Percentiles rank a stretch among this genome's conserved stretches.
Conservation (phyloP, 2,797 vertebrate species). For the Erpetoichthys calabaricus region DNA sequence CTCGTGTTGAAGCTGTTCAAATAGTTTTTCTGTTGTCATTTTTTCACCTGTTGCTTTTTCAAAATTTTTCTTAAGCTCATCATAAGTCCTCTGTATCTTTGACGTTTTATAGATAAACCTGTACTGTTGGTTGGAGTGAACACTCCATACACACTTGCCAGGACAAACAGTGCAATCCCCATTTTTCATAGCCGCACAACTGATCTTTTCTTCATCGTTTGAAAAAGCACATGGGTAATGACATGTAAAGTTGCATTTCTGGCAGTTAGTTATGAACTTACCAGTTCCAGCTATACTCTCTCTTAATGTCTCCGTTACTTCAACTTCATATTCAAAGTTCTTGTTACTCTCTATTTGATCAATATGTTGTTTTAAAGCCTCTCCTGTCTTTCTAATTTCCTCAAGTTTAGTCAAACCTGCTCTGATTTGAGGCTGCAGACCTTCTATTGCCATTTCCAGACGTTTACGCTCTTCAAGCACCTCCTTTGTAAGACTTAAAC, state of each 20-base stretch:
- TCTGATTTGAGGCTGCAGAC: slow-evolving; percentile 18
- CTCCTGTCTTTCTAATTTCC: slow-evolving; percentile 15
- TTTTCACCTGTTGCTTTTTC: slow-evolving; percentile 16
- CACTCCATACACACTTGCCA: slow-evolving; percentile 11
- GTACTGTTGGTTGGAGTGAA: slow-evolving; percentile 13
- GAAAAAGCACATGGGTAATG: slow-evolving; percentile 18
- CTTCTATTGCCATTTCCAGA: slow-evolving; percentile 14
- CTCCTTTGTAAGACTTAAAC: slow-evolving; percentile 15
- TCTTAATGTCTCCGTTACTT: slow-evolving; percentile 7
- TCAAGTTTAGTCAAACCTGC: slow-evolving; percentile 16
- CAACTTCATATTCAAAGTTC: slow-evolving; percentile 18
- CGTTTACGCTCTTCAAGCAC: slow-evolving; percentile 21
- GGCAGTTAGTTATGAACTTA: slow-evolving; percentile 18
- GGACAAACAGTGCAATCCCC: slow-evolving; percentile 17
- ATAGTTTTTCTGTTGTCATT: slow-evolving; percentile 13
- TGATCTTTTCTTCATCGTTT: not conserved
- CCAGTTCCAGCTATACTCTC: not conserved
- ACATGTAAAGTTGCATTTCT: slow-evolving; percentile 18
- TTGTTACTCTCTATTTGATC: slow-evolving; percentile 12
- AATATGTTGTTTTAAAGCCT: slow-evolving; percentile 13
- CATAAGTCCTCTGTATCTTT: slow-evolving; percentile 16
- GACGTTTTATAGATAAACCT: slow-evolving; percentile 18
- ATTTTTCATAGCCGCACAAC: slow-evolving; percentile 17
- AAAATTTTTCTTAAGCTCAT: slow-evolving; percentile 21
- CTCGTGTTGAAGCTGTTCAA: slow-evolving; percentile 10